Percentiles rank a stretch among this genome's conserved stretches.
These are phyloP conservation scores for Hippoglossus stenolepis DNA, from an alignment of 2,113 vertebrate genomes.

Conservation along the genomic window DNA sequence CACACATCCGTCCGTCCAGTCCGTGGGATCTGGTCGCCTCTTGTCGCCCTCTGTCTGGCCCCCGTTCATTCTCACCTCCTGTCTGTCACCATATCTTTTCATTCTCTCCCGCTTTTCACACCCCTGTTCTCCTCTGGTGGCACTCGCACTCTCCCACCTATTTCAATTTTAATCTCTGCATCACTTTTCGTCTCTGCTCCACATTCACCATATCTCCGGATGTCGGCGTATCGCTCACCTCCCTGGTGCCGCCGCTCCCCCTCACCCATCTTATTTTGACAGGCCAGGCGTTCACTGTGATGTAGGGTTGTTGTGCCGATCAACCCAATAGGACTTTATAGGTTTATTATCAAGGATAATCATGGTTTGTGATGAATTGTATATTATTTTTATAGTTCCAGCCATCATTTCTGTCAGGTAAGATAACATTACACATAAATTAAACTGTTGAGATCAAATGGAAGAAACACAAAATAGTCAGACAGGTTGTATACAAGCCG, in stretches of 20 bases:
- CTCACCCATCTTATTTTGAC: background rate
- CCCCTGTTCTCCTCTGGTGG: background rate
- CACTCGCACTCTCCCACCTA: background rate
- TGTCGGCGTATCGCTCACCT: background rate
- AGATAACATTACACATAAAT: too few relatives aligned
- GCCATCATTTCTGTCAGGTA: background rate
- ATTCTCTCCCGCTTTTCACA: constrained; percentile 37
- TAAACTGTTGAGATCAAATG: too few relatives aligned
- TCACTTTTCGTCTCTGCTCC: constrained; percentile 26
- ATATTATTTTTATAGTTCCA: background rate
- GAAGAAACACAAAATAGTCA: too few relatives aligned
- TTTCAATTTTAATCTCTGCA: constrained; percentile 40
- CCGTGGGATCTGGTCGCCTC: constrained; percentile 17
- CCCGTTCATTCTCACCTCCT: constrained; percentile 53
- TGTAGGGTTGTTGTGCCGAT: background rate
- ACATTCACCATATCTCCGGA: background rate
- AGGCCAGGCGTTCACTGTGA: background rate
- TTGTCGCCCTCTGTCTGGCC: constrained; percentile 23
- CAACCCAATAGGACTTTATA: background rate
- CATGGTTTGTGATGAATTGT: background rate
- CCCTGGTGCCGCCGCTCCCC: background rate
- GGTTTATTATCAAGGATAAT: background rate
- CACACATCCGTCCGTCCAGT: constrained; percentile 41
- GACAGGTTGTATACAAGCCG: too few relatives aligned
- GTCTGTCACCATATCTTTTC: constrained; percentile 43